Evolutionary conservation across 2,888 invertebrate genomes (phyloP).

Genomic region (Drosophila ezoana): DNA sequence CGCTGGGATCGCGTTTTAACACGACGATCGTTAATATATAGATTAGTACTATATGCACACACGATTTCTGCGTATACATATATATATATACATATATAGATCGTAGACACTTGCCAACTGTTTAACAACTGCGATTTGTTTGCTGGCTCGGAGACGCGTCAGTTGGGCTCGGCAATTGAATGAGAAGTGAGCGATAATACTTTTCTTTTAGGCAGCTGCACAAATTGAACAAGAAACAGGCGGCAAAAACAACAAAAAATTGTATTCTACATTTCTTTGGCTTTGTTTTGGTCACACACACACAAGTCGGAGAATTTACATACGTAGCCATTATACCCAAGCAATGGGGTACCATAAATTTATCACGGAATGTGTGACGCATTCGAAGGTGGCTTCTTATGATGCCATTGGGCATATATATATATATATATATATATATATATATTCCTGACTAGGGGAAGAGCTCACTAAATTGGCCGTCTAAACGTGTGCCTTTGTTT

Average conservation of each 20-base stretch:
- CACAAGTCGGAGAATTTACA: slow-evolving; percentile 17
- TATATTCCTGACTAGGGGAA: background rate
- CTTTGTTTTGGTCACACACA: slow-evolving; percentile 63
- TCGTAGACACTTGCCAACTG: slow-evolving; percentile 39
- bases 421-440: background rate
- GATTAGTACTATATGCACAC: background rate
- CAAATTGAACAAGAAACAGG: slow-evolving; percentile 34
- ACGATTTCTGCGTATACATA: background rate
- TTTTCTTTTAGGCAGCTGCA: slow-evolving; percentile 68
- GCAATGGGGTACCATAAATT: slow-evolving; percentile 2
- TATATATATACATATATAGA: background rate
- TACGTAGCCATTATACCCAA: slow-evolving; percentile 23
- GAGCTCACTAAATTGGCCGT: no score
- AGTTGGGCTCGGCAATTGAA: slow-evolving; percentile 65
- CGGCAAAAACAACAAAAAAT: slow-evolving; percentile 10
- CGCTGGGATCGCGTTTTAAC: slow-evolving; percentile 23
- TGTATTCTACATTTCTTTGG: slow-evolving; percentile 69
- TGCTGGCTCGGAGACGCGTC: slow-evolving; percentile 33
- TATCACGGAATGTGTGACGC: slow-evolving; percentile 4
- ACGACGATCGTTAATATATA: slow-evolving; percentile 44
- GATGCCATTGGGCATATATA: slow-evolving; percentile 5
- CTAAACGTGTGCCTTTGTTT: no score
- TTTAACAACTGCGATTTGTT: slow-evolving; percentile 19
- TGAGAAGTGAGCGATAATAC: slow-evolving; percentile 64
- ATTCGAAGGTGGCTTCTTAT: background rate